Percentiles rank a stretch among this genome's conserved stretches.
Conservation (phyloP, 2,888 invertebrate species). For the Cerastis rubricosa region DNA sequence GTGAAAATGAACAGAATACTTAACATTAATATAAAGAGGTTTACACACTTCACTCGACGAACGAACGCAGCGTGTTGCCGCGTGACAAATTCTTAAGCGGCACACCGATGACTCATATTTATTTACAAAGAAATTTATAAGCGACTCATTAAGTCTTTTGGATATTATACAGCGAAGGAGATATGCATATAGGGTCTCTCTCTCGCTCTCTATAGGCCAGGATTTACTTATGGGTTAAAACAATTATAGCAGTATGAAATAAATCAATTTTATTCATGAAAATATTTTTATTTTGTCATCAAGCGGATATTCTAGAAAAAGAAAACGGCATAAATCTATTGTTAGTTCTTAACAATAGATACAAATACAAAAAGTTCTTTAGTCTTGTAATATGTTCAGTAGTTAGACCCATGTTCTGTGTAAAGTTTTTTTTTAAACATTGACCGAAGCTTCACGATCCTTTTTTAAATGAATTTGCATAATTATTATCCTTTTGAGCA, state of each 20-base stretch:
- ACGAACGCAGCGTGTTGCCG: slow-evolving; percentile 73
- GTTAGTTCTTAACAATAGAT: no score
- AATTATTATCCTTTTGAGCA: slow-evolving; percentile 31
- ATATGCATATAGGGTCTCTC: no score
- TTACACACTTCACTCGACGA: slow-evolving; percentile 58
- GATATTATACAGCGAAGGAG: background rate
- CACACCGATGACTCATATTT: slow-evolving; percentile 48
- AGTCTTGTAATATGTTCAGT: no score
- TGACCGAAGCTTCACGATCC: background rate
- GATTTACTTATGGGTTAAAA: background rate
- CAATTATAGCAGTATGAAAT: background rate
- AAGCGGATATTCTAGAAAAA: background rate
- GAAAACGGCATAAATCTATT: background rate
- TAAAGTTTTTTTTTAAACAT: no score
- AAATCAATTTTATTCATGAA: background rate
- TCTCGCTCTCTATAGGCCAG: background rate
- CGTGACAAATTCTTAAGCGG: slow-evolving; percentile 77
- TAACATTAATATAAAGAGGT: slow-evolving; percentile 57
- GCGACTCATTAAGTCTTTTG: slow-evolving; percentile 69
- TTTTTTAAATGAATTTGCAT: background rate
- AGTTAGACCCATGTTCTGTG: no score
- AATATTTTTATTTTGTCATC: background rate
- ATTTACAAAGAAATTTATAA: slow-evolving; percentile 75
- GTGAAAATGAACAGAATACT: slow-evolving; percentile 33
- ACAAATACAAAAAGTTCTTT: no score